Evolutionary conservation across 2,888 invertebrate species (phyloP).

Genomic region (Phytoseiulus persimilis): DNA sequence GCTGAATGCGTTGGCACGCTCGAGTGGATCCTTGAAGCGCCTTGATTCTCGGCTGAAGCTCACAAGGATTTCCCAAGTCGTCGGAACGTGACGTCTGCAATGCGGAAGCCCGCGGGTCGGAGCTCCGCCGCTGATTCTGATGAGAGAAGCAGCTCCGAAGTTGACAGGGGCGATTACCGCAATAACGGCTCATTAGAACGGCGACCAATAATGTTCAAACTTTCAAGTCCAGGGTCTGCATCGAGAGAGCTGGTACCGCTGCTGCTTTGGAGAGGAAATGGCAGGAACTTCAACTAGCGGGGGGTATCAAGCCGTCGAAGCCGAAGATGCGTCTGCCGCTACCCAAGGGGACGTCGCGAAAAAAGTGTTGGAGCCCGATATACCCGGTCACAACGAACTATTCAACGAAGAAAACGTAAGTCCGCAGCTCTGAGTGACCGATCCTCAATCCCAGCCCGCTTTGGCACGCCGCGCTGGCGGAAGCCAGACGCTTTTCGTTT

Average conservation of each 20-base stretch:
- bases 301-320: background rate
- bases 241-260: background rate
- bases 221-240: background rate
- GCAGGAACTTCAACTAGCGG: background rate
- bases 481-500: too few relatives aligned
- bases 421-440: slow-evolving; percentile 40
- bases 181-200: background rate
- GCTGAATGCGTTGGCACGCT: too few relatives aligned
- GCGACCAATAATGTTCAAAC: background rate
- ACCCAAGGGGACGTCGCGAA: background rate
- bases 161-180: background rate
- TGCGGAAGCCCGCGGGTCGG: too few relatives aligned
- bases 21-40: too few relatives aligned
- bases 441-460: background rate
- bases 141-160: background rate
- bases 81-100: background rate
- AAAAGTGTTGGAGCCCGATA: background rate
- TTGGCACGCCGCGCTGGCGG: too few relatives aligned
- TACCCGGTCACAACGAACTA: slow-evolving; percentile 63
- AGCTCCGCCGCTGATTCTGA: background rate
- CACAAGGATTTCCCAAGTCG: background rate
- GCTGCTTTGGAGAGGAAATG: background rate
- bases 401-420: slow-evolving; percentile 80
- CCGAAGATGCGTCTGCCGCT: background rate
- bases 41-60: too few relatives aligned